Evolutionary conservation across 1,140 invertebrate genomes (phyloP), one percentile per base, ranked within the genome.

Genomic region (Hormaphis cornu): DNA sequence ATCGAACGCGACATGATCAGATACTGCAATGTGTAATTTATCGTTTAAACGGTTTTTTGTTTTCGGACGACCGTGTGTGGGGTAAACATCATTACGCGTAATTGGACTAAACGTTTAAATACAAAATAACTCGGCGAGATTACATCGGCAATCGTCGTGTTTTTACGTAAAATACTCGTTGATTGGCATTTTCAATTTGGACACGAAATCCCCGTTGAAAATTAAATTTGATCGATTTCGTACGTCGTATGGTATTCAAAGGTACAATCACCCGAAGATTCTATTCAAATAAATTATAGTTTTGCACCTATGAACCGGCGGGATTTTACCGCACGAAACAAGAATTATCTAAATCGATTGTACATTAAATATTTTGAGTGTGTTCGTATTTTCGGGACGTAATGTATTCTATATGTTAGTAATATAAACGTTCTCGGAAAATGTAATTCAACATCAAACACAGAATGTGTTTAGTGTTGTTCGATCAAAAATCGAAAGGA

Each of bases 11-110:
- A 50, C 12, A 14, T 18, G 30, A 63, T 63, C 59, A 42, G 59
- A 63, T 63, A 30, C 42, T n/a, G n/a, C n/a, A 18, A 20, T 18
- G 40, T n/a, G 20, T 63, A 46, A 63, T 63, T 63, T 63, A 63
- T 48, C 30, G 37, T 28, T 63, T 28, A 63, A 52, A 56, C 9
- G 1, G 53, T 37, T 35, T n/a, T n/a, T n/a, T n/a, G n/a, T n/a
- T n/a, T n/a, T n/a, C n/a, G n/a, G n/a, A n/a, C n/a, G n/a, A n/a
- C n/a, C n/a, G n/a, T n/a, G n/a, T n/a, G n/a, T n/a, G n/a, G n/a
- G n/a, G n/a, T n/a, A 66, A 66, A 30, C 44, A 48, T 66, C 61
- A 50, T 66, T 50, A 50, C 28, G 44, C 26, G 44, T 66, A 66
- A 50, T 50, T 66, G 61, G 44, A 35, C 20, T 66, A 40, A 58